These are phyloP conservation scores for Netelia melanura DNA, from an alignment of 2,888 invertebrate genomes.

Conservation along the genomic window DNA sequence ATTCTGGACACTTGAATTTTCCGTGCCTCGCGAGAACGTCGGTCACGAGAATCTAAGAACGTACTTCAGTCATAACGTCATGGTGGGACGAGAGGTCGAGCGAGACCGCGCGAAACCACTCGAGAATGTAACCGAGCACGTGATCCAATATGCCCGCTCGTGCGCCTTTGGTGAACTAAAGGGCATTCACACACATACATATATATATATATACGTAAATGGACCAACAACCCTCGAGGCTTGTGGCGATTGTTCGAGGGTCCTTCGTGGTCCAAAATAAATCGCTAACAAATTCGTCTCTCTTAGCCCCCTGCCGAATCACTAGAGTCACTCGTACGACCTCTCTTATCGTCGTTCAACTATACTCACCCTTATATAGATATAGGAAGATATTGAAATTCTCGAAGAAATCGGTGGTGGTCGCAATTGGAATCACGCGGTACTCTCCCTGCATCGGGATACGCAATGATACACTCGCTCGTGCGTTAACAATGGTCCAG, in stretches of 20 bases:
- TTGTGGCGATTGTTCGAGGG: conserved; percentile 71
- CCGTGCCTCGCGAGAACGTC: background rate
- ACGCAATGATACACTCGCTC: conserved; percentile 75
- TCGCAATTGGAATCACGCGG: background rate
- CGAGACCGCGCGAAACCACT: conserved; percentile 71
- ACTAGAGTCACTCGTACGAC: conserved; percentile 17
- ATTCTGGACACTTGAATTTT: conserved; percentile 34
- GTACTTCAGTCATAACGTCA: conserved; percentile 33
- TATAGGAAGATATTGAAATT: background rate
- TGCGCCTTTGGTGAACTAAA: conserved; percentile 70
- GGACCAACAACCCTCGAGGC: conserved; percentile 42
- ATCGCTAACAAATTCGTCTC: conserved; percentile 81
- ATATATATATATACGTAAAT: conserved; percentile 35
- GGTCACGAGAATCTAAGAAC: conserved; percentile 33
- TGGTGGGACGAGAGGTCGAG: conserved; percentile 24
- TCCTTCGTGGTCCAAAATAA: conserved; percentile 78
- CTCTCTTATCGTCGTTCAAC: conserved; percentile 3
- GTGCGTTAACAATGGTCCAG: conserved; percentile 76
- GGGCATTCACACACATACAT: conserved; percentile 1
- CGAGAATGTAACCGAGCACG: conserved; percentile 82
- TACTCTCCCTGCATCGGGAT: conserved; percentile 34
- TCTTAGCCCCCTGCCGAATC: conserved; percentile 24
- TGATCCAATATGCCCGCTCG: conserved; percentile 79
- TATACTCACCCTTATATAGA: background rate
- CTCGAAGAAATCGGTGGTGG: conserved; percentile 31